These are phyloP conservation scores for Melanotaenia trifasciata DNA, from an alignment of 2,797 vertebrate species.

Conservation along the genomic window DNA sequence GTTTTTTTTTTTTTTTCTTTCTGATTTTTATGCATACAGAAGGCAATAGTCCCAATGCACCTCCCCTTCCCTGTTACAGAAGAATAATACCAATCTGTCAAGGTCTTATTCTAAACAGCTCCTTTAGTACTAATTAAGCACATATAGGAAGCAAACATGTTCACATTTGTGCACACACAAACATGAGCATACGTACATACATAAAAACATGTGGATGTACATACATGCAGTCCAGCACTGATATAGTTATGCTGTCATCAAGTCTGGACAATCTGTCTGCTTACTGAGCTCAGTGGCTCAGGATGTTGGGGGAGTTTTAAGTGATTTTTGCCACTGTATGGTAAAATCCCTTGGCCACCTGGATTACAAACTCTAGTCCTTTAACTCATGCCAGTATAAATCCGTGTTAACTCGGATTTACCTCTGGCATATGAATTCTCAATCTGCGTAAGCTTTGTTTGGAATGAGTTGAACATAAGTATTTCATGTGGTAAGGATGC, in stretches of 20 bases:
- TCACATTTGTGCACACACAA: conserved; percentile 58
- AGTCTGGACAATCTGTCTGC: conserved; percentile 81
- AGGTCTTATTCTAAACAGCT: conserved; percentile 71
- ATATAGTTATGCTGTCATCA: conserved; percentile 78
- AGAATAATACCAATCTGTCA: conserved; percentile 78
- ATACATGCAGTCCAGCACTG: conserved; percentile 64
- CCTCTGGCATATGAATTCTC: conserved; percentile 88
- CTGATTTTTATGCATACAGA: conserved; percentile 68
- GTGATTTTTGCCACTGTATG: conserved; percentile 87
- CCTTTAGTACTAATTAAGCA: conserved; percentile 68
- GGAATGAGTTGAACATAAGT: conserved; percentile 85
- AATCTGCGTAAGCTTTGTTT: conserved; percentile 87
- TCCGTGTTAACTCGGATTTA: conserved; percentile 89
- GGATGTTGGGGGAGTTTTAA: conserved; percentile 84
- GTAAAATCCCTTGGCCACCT: conserved; percentile 87
- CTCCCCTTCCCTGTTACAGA: conserved; percentile 61
- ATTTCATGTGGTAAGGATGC: conserved; percentile 78
- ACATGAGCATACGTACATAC: conserved; percentile 44
- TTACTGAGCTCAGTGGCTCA: conserved; percentile 79
- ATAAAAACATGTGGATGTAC: conserved; percentile 33
- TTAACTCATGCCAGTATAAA: conserved; percentile 90
- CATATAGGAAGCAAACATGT: conserved; percentile 71
- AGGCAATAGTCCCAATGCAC: conserved; percentile 58
- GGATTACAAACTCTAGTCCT: conserved; percentile 90
- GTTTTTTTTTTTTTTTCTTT: conserved; percentile 45